Evolutionary conservation across 2,113 vertebrate species (phyloP).

Genomic region (Apus apus): DNA sequence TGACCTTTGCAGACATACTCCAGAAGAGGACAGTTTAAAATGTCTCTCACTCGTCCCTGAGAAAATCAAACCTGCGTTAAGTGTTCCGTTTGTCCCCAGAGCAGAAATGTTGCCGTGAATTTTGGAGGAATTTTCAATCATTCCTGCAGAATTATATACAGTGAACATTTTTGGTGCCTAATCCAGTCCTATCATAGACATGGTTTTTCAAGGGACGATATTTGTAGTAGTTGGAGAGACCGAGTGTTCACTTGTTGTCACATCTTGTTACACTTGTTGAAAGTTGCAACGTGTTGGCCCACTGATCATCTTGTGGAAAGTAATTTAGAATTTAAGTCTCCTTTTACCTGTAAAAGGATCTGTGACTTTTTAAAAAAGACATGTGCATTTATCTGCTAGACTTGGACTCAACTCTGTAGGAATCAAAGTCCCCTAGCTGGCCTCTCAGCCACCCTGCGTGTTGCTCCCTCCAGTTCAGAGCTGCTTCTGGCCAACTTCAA

Average conservation of each 20-base stretch:
- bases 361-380: neutral
- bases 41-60: neutral
- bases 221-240: neutral
- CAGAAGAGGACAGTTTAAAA: neutral
- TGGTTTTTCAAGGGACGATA: neutral
- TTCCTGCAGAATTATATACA: neutral
- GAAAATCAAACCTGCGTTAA: neutral
- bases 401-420: neutral
- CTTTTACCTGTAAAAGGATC: neutral
- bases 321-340: neutral
- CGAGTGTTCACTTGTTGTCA: rapidly evolving
- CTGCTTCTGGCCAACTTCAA: conserved; percentile 54
- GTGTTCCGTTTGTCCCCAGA: neutral
- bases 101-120: neutral
- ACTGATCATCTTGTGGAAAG: rapidly evolving
- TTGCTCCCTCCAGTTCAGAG: neutral
- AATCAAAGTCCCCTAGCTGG: neutral
- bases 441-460: neutral
- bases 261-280: neutral
- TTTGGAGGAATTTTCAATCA: neutral
- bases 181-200: neutral
- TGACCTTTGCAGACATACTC: neutral
- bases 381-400: neutral
- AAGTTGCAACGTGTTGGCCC: neutral
- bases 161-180: neutral